Base-by-base conservation (phyloP, 2,888 invertebrate species). In the Resseliella maxima region DNA sequence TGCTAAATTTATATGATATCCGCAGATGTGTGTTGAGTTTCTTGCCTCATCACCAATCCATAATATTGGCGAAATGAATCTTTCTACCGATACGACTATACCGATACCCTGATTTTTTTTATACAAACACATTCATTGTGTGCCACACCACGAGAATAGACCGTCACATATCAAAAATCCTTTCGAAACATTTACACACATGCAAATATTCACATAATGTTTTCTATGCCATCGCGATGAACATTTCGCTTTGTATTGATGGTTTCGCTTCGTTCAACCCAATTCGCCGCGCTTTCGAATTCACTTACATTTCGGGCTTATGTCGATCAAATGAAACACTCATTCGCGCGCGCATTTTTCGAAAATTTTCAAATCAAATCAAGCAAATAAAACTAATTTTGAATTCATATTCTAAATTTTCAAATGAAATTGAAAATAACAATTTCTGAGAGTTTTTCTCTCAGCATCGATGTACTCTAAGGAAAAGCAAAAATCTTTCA, bases 231-330 rank as follows among this genome's bases (percentile, higher is more conserved):
- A n/a, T n/a, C n/a, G n/a, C n/a, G n/a, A n/a, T n/a, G n/a, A n/a
- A n/a, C n/a, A n/a, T 72, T 31, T 27, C 10, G 18, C 6, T 27
- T 31, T 72, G 72, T 31, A 21, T 72, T 59, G n/a, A 1, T n/a
- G 6, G 59, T 59, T 72, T 72, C 72, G 72, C 72, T 31, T 72
- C 72, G 12, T 59, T 59, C 15, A 8, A 18, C 18, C 24, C 72
- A 72, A 72, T 72, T 72, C 72, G 72, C 72, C 72, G 72, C 31
- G 31, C 72, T 72, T 72, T 72, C 72, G 72, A 72, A 72, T 72
- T 35, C 72, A 31, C 8, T 72, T 12, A 72, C 31, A 15, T 72
- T 72, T 72, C 72, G 72, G 72, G 72, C 72, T 31, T 59, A n/a
- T n/a, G 15, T 27, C 10, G 31, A 31, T 35, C 31, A 72, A 72